Percentiles rank a stretch among this genome's conserved stretches.
Evolutionary conservation across 1,140 invertebrate genomes (phyloP).

Genomic region (Pinna nobilis): DNA sequence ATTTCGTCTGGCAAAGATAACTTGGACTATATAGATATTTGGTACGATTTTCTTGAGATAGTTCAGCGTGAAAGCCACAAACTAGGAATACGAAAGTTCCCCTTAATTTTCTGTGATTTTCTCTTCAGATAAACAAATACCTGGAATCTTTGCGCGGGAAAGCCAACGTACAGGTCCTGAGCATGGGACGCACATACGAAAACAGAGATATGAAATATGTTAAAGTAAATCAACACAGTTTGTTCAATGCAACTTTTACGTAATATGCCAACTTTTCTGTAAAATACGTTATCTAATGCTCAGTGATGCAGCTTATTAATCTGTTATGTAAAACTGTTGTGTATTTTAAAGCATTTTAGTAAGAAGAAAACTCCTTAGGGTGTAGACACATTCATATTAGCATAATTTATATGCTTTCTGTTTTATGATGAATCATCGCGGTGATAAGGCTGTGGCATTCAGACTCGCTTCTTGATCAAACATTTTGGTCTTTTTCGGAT

Average conservation of each 20-base stretch:
- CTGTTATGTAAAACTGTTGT: not conserved
- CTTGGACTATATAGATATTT: too few relatives aligned
- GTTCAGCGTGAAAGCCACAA: not conserved
- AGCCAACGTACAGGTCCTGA: constrained; percentile 38
- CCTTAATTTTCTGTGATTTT: too few relatives aligned
- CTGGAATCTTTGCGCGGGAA: constrained; percentile 15
- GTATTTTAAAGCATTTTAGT: too few relatives aligned
- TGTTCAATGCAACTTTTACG: not conserved
- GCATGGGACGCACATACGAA: constrained; percentile 54
- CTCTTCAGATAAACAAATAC: constrained; percentile 16
- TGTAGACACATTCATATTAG: too few relatives aligned
- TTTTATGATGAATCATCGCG: too few relatives aligned
- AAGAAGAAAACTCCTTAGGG: too few relatives aligned
- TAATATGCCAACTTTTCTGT: not conserved
- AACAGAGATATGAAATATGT: constrained; percentile 52
- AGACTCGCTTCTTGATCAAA: too few relatives aligned
- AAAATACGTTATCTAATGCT: not conserved
- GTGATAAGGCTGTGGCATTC: too few relatives aligned
- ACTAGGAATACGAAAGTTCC: not conserved
- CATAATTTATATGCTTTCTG: too few relatives aligned
- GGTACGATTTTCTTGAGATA: not conserved
- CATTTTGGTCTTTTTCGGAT: too few relatives aligned
- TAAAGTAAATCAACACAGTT: constrained; percentile 44
- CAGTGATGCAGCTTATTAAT: not conserved
- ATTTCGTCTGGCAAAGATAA: too few relatives aligned